Conservation (phyloP, 2,797 vertebrate genomes). For the Acanthurus tractus region DNA sequence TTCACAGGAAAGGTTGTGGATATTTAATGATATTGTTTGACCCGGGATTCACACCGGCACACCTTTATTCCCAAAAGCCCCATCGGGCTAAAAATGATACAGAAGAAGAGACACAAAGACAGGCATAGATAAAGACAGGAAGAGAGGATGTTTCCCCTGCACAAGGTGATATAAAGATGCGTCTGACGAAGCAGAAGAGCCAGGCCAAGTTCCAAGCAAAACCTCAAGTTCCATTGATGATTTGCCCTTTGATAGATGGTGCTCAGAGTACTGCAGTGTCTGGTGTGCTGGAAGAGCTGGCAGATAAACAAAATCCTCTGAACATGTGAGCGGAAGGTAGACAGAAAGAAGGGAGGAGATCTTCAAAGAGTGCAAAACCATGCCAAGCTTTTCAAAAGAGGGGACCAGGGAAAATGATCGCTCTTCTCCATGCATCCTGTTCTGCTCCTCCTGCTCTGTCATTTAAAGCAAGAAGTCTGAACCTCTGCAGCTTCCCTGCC, state of each 20-base stretch:
- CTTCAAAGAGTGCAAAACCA: slow-evolving; percentile 55
- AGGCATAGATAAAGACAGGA: slow-evolving; percentile 7
- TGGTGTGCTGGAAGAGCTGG: slow-evolving; percentile 39
- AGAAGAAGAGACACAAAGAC: slow-evolving; percentile 8
- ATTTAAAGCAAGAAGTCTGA: slow-evolving; percentile 35
- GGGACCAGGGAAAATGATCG: slow-evolving; percentile 28
- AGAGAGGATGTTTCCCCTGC: slow-evolving; percentile 20
- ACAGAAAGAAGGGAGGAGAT: slow-evolving; percentile 32
- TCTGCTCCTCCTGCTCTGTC: slow-evolving; percentile 36
- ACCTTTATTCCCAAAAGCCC: background rate
- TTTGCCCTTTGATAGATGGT: slow-evolving; percentile 56
- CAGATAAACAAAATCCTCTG: slow-evolving; percentile 44
- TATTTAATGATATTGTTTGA: too few species aligned
- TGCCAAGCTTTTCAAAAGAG: slow-evolving; percentile 45
- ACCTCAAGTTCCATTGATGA: slow-evolving; percentile 42
- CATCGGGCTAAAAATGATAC: background rate
- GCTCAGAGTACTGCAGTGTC: slow-evolving; percentile 52
- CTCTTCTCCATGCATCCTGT: slow-evolving; percentile 20
- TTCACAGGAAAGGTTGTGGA: too few species aligned
- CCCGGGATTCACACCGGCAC: too few species aligned
- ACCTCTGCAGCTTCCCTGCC: slow-evolving; percentile 26
- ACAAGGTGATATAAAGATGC: slow-evolving; percentile 28
- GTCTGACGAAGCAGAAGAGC: slow-evolving; percentile 39
- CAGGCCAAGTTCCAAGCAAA: slow-evolving; percentile 52
- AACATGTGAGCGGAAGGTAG: slow-evolving; percentile 51